Conservation (phyloP, 2,113 vertebrate species). For the Amazona guildingii region DNA sequence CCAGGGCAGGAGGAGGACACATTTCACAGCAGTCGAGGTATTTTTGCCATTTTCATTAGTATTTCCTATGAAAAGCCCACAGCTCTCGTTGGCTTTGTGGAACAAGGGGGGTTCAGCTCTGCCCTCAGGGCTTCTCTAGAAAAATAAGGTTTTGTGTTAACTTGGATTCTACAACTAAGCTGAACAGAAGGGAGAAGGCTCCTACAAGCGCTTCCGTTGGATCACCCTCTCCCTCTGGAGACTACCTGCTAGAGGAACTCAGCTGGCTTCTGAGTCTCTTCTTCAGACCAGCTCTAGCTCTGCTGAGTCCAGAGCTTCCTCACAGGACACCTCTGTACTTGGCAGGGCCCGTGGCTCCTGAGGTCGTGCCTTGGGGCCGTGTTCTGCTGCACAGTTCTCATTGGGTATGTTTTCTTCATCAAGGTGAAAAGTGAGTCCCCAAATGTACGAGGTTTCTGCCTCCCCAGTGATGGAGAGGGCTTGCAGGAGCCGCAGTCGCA, state of each 20-base stretch:
- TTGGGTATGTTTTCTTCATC: conserved; percentile 68
- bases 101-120: conserved; percentile 45
- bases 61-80: conserved; percentile 30
- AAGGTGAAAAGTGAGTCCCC: conserved; percentile 56
- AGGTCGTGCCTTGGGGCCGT: not conserved
- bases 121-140: conserved; percentile 60
- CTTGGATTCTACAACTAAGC: conserved; percentile 60
- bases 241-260: not conserved
- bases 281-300: conserved; percentile 22
- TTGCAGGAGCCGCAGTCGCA: not conserved
- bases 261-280: conserved; percentile 25
- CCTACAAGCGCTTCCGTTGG: conserved; percentile 25
- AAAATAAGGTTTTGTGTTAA: conserved; percentile 68
- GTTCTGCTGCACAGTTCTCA: conserved; percentile 48
- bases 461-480: not conserved
- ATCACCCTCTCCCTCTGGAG: conserved; percentile 20
- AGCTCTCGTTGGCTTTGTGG: conserved; percentile 31
- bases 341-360: not conserved
- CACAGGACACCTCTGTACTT: not conserved
- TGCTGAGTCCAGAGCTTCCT: not conserved
- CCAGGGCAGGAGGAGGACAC: conserved; percentile 7
- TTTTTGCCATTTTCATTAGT: conserved; percentile 59
- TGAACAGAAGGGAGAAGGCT: conserved; percentile 57
- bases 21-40: conserved; percentile 62
- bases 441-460: conserved; percentile 2